Base-by-base conservation (phyloP, 2,888 invertebrate species). In the Spialia ferax region DNA sequence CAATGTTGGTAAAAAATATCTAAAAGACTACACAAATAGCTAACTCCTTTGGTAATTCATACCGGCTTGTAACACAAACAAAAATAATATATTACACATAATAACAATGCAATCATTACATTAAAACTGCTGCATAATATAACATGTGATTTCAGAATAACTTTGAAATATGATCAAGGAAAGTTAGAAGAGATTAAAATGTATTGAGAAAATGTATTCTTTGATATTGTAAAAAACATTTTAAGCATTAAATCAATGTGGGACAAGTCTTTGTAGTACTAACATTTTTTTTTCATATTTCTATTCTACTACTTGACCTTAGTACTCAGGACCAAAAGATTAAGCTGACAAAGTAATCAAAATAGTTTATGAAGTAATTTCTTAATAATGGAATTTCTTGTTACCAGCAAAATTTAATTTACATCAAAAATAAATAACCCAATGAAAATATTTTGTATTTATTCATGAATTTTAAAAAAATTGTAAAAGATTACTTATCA, bases 31-130 rank as follows among this genome's bases (percentile, higher is more conserved):
- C 84, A 84, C 84, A 74, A 77, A 86, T 89, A 91, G 81, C 89
- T 91, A 91, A 89, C 85, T 82, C 88, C 92, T 93, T 93, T 93
- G 93, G 93, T 92, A 90, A 90, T 87, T 83, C 82, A 86, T 91
- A 93, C 93, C 93, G 92, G 91, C 87, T 88, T 87, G 84, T 83
- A 88, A 91, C 82, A 79, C 79, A 81, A 82, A 86, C 29, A 48
- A 35, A 26, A 62, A 52, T 35, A 22, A 62, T 52, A 62, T 52
- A 52, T 80, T 84, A 79, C 80, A 80, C 76, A 76, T n/a, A 84
- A 75, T 80, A 88, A 88, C 84, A 85, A 85, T 77, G 73, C 77
- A 76, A 83, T 77, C 75, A 75, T 76, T 75, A 73, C 71, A 79
- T 82, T 80, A 82, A 79, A 80, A 78, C 77, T 78, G 77, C 75